Evolutionary conservation across 2,113 vertebrate species (phyloP).

Genomic region (Catharus fuscescens): DNA sequence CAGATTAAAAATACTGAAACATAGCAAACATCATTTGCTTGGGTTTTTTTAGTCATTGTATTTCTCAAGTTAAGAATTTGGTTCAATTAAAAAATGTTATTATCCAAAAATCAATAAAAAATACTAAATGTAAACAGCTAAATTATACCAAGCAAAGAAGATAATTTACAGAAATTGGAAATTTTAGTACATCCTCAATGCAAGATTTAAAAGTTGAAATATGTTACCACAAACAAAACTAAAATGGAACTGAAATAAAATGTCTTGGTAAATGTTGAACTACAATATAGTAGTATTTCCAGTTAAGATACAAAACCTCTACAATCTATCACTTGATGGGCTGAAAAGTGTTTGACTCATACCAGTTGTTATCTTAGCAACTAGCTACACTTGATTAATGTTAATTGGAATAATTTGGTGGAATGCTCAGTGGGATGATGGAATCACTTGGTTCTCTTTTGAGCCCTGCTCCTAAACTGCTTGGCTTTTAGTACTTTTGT

Average conservation of each 20-base stretch:
- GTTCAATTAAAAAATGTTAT: neutral
- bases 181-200: neutral
- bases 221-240: neutral
- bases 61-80: neutral
- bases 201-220: neutral
- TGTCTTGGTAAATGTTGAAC: neutral
- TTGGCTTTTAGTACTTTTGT: neutral
- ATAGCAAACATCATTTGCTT: neutral
- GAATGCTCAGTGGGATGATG: neutral
- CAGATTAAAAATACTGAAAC: neutral
- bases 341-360: neutral
- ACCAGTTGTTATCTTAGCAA: neutral
- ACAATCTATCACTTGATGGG: neutral
- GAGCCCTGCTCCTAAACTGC: neutral
- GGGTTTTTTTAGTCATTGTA: neutral
- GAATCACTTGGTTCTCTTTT: neutral
- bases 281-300: neutral
- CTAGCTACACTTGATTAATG: neutral
- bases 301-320: neutral
- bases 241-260: neutral
- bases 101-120: neutral
- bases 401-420: neutral
- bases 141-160: neutral
- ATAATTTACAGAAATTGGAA: neutral
- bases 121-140: neutral